Base-by-base conservation (phyloP, 2,888 invertebrate genomes). In the Mythimna loreyi region DNA sequence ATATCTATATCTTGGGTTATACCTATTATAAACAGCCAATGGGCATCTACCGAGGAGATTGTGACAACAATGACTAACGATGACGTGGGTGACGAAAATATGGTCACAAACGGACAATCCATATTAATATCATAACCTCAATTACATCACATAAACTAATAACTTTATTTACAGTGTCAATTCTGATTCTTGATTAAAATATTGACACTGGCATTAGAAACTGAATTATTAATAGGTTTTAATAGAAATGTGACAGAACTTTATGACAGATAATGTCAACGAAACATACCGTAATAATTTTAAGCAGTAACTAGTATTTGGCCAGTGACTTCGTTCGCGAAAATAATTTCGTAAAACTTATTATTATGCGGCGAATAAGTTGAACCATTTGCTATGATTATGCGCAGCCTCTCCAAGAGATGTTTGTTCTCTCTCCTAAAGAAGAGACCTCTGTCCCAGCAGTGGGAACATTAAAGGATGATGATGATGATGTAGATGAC, bases 101-200 rank as follows among this genome's bases (percentile, higher is more conserved):
- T 72, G 66, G 67, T 61, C 72, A 72, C 45, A 67, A 77, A 66
- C 78, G 52, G 30, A 62, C 50, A 77, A 75, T 75, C 72, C 61
- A 67, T 75, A 75, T 75, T 77, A n/a, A 77, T 52, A 59, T 52
- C 68, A 61, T 75, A 73, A 75, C 72, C 72, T 73, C 50, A 52
- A 75, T 75, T 75, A 57, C 55, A 45, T 43, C 45, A 70, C 28
- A 65, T 77, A 75, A 75, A 75, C 62, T 72, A 62, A 75, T 72
- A 77, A 72, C 30, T 75, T 75, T 67, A 75, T 75, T 67, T 67
- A 62, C 72, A 47, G 5, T 40, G 62, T 77, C 67, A 67, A 4
- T 23, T 11, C 33, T 21, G 30, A 67, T 72, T 55, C 5, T 55
- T 45, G 62, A 52, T 75, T 59, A 25, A 53, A 75, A 75, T 75